These are phyloP conservation scores for Adelosebastes latens DNA, from an alignment of 2,797 vertebrate species.

Conservation along the genomic window DNA sequence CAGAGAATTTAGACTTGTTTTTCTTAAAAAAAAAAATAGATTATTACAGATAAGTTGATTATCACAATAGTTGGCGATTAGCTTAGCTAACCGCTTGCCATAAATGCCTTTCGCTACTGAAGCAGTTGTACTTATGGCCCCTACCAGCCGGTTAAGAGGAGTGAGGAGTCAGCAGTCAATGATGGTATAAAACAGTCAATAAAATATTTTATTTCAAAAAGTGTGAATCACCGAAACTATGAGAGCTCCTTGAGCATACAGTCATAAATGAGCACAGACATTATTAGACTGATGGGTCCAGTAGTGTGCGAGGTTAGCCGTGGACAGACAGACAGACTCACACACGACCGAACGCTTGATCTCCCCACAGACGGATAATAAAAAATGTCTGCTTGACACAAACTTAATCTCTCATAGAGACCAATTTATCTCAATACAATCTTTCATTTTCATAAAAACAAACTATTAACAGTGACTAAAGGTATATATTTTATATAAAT, in stretches of 20 bases:
- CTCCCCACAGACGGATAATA: not conserved
- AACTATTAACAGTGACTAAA: not conserved
- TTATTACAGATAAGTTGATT: too few species aligned
- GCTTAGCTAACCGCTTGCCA: too few species aligned
- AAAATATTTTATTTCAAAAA: not conserved
- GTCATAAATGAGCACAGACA: not conserved
- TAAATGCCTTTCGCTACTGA: too few species aligned
- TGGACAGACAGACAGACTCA: not conserved
- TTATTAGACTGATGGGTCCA: not conserved
- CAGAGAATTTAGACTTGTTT: too few species aligned
- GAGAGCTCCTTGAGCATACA: not conserved
- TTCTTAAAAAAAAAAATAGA: too few species aligned
- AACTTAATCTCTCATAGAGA: not conserved
- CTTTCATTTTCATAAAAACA: not conserved
- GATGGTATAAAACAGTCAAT: not conserved
- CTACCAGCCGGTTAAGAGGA: too few species aligned
- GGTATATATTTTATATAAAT: rapidly evolving
- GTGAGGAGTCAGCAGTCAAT: too few species aligned
- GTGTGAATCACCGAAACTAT: rapidly evolving
- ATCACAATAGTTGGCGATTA: too few species aligned
- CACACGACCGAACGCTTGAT: not conserved
- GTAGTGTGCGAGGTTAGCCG: not conserved
- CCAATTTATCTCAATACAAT: not conserved
- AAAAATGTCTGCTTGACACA: not conserved
- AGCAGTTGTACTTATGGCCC: too few species aligned